phyloP scores from a whole-genome alignment of 2,113 vertebrate species.

The Sinocyclocheilus maitianheensis region DNA sequence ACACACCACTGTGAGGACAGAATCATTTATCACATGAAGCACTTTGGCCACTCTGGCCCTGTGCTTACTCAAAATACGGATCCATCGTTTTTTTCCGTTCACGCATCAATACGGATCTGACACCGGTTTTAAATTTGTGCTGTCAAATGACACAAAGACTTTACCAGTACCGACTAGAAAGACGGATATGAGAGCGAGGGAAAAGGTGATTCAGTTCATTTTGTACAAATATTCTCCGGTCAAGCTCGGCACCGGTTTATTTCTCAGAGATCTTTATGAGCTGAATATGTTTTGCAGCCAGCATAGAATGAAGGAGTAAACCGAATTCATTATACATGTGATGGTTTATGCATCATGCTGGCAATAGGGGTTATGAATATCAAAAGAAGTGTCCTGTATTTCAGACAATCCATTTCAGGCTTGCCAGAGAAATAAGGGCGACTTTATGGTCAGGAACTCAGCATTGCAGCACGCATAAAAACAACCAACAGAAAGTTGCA shows the following conservation, averaged over 20 bases:
- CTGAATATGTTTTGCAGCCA: not conserved
- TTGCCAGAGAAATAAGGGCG: not conserved
- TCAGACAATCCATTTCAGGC: constrained; percentile 4
- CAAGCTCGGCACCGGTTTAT: not conserved
- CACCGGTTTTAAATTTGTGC: not conserved
- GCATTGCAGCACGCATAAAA: not conserved
- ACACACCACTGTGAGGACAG: not conserved
- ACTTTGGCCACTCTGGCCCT: constrained; percentile 1
- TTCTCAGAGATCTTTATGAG: not conserved
- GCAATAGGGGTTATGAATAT: constrained; percentile 15
- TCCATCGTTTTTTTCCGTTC: not conserved
- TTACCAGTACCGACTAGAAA: not conserved
- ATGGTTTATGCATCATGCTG: constrained; percentile 20
- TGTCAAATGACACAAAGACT: not conserved
- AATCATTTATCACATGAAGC: not conserved
- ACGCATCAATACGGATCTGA: not conserved
- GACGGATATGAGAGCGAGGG: not conserved
- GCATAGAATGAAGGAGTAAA: not conserved
- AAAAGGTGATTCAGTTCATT: not conserved
- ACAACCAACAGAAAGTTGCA: not conserved
- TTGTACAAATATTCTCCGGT: constrained; percentile 14
- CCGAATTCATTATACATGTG: constrained; percentile 4
- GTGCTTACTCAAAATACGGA: not conserved
- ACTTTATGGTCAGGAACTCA: not conserved
- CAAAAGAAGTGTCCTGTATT: not conserved